These are phyloP conservation scores for Lochmaea crataegi DNA, from an alignment of 2,888 invertebrate genomes.

Conservation along the genomic window DNA sequence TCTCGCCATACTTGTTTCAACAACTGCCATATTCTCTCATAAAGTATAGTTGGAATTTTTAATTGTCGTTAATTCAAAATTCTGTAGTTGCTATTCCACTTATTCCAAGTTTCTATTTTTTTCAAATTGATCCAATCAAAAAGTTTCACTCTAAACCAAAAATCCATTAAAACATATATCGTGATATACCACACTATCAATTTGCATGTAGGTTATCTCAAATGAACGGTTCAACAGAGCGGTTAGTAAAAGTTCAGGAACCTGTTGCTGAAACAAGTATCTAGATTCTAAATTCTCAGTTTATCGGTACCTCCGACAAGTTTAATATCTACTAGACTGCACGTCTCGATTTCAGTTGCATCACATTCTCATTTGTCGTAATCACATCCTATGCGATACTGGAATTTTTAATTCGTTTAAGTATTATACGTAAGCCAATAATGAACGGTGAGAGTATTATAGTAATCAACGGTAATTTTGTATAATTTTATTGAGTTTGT, in stretches of 20 bases:
- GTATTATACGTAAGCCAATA: neutral
- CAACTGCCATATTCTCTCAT: no score
- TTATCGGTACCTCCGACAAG: conserved; percentile 20
- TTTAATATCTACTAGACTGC: conserved; percentile 16
- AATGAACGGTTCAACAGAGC: conserved; percentile 15
- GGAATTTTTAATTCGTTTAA: conserved; percentile 4
- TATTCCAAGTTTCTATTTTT: no score
- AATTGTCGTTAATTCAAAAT: no score
- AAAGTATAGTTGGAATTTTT: no score
- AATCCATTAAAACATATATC: neutral
- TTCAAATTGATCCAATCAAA: no score
- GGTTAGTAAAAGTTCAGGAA: conserved; percentile 24
- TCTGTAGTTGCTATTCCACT: no score
- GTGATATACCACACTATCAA: conserved; percentile 14
- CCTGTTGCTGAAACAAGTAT: conserved; percentile 30
- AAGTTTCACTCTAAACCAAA: neutral
- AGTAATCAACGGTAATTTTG: neutral
- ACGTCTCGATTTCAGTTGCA: conserved; percentile 18
- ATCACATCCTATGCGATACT: conserved; percentile 8
- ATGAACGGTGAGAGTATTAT: neutral
- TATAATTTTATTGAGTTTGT: neutral
- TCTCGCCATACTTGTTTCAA: no score
- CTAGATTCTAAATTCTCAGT: conserved; percentile 25
- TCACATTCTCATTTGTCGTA: conserved; percentile 17
- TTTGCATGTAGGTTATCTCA: conserved; percentile 16